Percentiles rank a stretch among this genome's conserved stretches.
Evolutionary conservation across 2,797 vertebrate species (phyloP).

Genomic region (Lophotriccus pileatus): DNA sequence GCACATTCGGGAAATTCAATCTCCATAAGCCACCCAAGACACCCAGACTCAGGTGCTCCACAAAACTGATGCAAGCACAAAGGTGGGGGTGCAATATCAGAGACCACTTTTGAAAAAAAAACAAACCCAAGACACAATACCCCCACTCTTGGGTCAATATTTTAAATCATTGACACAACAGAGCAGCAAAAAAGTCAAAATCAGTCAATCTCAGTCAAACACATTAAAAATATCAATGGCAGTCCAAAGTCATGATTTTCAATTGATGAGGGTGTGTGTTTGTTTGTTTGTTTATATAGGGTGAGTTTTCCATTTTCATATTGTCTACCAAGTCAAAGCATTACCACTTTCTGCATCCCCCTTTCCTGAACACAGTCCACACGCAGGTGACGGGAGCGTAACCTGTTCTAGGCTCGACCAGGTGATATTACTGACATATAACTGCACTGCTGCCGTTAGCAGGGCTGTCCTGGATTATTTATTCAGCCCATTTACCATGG

Average conservation of each 20-base stretch:
- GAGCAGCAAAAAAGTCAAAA: neutral
- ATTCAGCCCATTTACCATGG: neutral
- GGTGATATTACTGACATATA: neutral
- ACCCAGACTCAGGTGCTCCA: neutral
- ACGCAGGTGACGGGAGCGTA: fast-evolving
- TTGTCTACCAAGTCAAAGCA: neutral
- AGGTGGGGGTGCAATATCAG: neutral
- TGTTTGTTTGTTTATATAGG: neutral
- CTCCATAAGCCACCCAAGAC: neutral
- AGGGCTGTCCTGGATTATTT: neutral
- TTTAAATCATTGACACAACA: neutral
- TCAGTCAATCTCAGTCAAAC: neutral
- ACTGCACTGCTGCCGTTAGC: neutral
- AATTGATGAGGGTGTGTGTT: fast-evolving
- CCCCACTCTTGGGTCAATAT: fast-evolving
- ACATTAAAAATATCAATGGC: neutral
- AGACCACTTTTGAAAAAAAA: neutral
- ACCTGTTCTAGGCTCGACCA: neutral
- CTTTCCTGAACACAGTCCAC: neutral
- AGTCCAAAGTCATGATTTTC: neutral
- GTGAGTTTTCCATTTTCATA: neutral
- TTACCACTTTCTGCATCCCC: fast-evolving
- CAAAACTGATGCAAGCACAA: neutral
- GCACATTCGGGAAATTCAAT: neutral
- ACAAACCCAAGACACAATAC: fast-evolving